phyloP scores from a whole-genome alignment of 1,140 invertebrate species.

The Solen grandis region DNA sequence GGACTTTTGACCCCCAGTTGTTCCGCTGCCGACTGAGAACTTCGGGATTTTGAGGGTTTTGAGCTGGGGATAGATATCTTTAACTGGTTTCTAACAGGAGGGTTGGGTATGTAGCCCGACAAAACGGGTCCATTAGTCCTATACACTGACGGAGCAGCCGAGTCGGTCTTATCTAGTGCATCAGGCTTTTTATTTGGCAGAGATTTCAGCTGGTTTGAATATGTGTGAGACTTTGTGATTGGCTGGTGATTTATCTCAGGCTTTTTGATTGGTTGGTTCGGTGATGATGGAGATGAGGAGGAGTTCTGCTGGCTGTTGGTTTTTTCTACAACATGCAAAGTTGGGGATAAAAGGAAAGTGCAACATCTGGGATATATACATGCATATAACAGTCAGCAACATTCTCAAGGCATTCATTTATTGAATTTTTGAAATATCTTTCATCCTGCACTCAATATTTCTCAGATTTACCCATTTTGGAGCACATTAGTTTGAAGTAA shows the following conservation, averaged over 20 bases:
- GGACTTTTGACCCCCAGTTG: slow-evolving; percentile 74
- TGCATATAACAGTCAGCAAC: no score
- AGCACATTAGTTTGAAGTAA: no score
- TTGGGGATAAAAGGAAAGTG: slow-evolving; percentile 8
- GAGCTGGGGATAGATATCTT: slow-evolving; percentile 47
- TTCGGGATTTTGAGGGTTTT: slow-evolving; percentile 38
- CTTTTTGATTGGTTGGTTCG: slow-evolving; percentile 58
- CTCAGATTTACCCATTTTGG: no score
- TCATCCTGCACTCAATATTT: no score
- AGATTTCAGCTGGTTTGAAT: slow-evolving; percentile 39
- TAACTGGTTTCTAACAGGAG: slow-evolving; percentile 56
- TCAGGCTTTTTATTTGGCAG: slow-evolving; percentile 44
- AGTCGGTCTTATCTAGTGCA: slow-evolving; percentile 3
- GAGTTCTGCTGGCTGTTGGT: slow-evolving; percentile 40
- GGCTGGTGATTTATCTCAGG: slow-evolving; percentile 46
- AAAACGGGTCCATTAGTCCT: slow-evolving; percentile 30
- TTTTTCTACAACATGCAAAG: slow-evolving; percentile 60
- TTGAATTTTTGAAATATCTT: no score
- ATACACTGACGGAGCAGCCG: slow-evolving; percentile 15
- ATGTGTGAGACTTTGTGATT: slow-evolving; percentile 51
- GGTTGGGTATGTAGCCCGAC: slow-evolving; percentile 43
- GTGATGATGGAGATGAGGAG: slow-evolving; percentile 39
- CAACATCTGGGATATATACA: no score
- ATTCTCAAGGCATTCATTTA: no score
- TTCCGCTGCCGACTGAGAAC: slow-evolving; percentile 68